These are phyloP conservation scores for Platorchestia sp. DNA, from an alignment of 1,140 invertebrate genomes.

Conservation along the genomic window DNA sequence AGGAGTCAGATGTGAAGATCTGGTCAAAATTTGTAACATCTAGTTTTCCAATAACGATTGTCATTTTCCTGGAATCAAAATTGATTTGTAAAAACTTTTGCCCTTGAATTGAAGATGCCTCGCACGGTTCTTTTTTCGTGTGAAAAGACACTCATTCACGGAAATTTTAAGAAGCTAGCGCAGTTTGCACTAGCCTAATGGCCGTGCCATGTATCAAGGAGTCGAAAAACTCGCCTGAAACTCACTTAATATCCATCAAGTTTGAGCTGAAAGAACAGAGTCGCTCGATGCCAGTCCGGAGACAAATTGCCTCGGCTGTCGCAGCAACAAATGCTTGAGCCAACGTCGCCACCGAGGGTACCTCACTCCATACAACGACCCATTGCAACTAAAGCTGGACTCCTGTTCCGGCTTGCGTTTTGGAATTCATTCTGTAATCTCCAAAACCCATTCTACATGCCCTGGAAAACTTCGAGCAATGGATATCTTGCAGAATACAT, in stretches of 20 bases:
- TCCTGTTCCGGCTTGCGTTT: neutral
- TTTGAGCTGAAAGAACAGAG: conserved; percentile 52
- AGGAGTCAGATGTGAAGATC: neutral
- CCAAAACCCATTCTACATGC: neutral
- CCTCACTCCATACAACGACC: neutral
- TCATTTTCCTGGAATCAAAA: neutral
- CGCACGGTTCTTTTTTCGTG: neutral
- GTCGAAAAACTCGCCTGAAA: conserved; percentile 20
- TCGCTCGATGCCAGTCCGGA: conserved; percentile 42
- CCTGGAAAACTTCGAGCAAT: neutral
- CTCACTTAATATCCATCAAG: conserved; percentile 54
- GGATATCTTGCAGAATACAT: neutral
- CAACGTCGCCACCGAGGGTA: neutral
- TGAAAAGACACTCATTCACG: neutral
- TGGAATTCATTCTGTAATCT: neutral
- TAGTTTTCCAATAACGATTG: neutral
- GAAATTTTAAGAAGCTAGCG: neutral
- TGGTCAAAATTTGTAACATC: neutral
- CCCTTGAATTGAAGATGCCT: neutral
- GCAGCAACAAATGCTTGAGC: conserved; percentile 23
- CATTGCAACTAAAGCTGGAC: neutral
- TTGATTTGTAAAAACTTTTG: neutral
- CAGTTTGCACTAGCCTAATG: conserved; percentile 32
- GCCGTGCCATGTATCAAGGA: conserved; percentile 26
- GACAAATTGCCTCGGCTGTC: conserved; percentile 41